Percentiles rank a stretch among this genome's conserved stretches.
Evolutionary conservation across 2,888 invertebrate species (phyloP).

Genomic region (Frankliniella intonsa): DNA sequence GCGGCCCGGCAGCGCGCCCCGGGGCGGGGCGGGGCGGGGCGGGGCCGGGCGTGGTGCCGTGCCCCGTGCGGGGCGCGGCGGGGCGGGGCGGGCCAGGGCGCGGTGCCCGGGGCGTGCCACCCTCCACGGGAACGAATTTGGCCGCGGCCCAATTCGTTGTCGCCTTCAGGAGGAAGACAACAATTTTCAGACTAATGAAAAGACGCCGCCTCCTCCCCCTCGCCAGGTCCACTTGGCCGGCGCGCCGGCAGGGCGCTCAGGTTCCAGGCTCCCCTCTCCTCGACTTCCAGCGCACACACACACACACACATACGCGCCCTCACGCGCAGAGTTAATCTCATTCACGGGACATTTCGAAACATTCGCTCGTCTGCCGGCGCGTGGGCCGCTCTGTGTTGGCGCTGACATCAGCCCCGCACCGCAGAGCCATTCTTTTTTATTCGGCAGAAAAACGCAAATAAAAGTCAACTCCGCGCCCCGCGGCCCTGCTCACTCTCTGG

Average conservation of each 20-base stretch:
- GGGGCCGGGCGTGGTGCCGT: background rate
- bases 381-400: too few relatives aligned
- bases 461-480: too few relatives aligned
- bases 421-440: too few relatives aligned
- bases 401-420: too few relatives aligned
- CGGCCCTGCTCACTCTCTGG: too few relatives aligned
- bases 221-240: too few relatives aligned
- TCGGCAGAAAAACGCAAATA: too few relatives aligned
- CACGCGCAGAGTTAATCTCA: too few relatives aligned
- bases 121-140: background rate
- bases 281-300: background rate
- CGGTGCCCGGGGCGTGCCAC: background rate
- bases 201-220: background rate
- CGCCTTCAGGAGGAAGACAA: constrained; percentile 19
- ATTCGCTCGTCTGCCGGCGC: too few relatives aligned
- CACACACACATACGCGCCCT: too few relatives aligned
- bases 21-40: background rate
- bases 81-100: background rate
- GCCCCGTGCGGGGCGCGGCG: background rate
- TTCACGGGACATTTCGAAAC: too few relatives aligned
- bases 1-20: background rate
- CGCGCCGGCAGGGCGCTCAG: too few relatives aligned
- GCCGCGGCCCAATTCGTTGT: constrained; percentile 7
- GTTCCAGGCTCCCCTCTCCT: background rate
- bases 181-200: constrained; percentile 19